Base-by-base conservation (phyloP, 1,140 invertebrate species). In the Heliconius congener region DNA sequence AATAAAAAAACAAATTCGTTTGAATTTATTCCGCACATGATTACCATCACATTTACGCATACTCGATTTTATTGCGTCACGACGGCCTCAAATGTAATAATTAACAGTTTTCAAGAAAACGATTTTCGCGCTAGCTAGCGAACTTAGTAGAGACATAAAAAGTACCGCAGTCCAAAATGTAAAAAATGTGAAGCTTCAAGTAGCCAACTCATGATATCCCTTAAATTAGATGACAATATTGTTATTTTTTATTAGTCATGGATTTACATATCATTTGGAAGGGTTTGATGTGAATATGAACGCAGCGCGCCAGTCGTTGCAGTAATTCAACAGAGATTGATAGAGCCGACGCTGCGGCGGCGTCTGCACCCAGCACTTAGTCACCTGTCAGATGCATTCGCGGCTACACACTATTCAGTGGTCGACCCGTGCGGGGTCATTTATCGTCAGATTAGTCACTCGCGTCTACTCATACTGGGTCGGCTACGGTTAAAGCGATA, bases 341-440 rank as follows among this genome's bases (percentile, higher is more conserved):
- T 88, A 87, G 84, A 88, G 87, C 87, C 85, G 80, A 81, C 82
- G 86, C 84, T 84, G 84, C 77, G 86, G 84, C 83, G 42, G 81
- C 82, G 85, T 82, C 81, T 85, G 88, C 87, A 88, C 89, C 89
- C 89, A 88, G 86, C 88, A 87, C 84, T 91, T 88, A 87, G 85
- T 91, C 87, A 90, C 82, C 79, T 88, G 89, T 91, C 88, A 86
- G 83, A 75, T 81, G 84, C 86, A 88, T 74, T 84, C 80, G 88
- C 85, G 80, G 81, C 85, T 81, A 83, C 79, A 82, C 88, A 85
- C 82, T 81, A 86, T 86, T 89, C 83, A 87, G 80, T 84, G 85
- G 78, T 77, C 82, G 82, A 27, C 71, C 83, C 80, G 83, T 82
- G 81, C 72, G 81, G 82, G 78, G 79, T 83, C 84, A 87, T 89